A percentile compares a stretch with the other conserved stretches of the same genome.
These are phyloP conservation scores for Meghimatium bilineatum DNA, from an alignment of 2,888 invertebrate genomes.

Conservation along the genomic window DNA sequence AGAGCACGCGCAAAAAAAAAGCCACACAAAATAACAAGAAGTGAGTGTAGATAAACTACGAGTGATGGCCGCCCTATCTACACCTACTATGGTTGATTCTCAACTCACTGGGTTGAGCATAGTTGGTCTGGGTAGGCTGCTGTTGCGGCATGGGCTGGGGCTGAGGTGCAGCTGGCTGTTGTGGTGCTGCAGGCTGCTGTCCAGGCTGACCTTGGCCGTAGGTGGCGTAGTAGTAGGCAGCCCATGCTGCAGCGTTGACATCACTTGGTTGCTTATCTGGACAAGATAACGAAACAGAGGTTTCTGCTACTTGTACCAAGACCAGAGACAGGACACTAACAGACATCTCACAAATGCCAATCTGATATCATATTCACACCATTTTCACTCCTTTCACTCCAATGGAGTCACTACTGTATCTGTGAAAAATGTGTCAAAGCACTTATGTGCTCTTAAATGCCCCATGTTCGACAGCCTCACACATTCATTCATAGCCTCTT, in stretches of 20 bases:
- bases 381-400: too few species aligned
- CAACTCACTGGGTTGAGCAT: conserved; percentile 50
- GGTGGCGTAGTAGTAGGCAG: conserved; percentile 78
- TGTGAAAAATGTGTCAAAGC: too few species aligned
- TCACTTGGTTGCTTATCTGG: conserved; percentile 68
- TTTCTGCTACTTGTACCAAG: neutral
- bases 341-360: too few species aligned
- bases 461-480: too few species aligned
- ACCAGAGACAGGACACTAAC: too few species aligned
- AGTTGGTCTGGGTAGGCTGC: conserved; percentile 68
- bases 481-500: too few species aligned
- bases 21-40: too few species aligned
- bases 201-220: conserved; percentile 64
- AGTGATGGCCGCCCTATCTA: neutral
- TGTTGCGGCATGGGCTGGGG: conserved; percentile 59
- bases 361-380: too few species aligned
- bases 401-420: too few species aligned
- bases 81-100: conserved; percentile 45
- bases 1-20: too few species aligned
- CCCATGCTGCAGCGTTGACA: conserved; percentile 79
- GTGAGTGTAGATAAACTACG: too few species aligned
- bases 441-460: too few species aligned
- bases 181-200: conserved; percentile 59
- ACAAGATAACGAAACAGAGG: neutral
- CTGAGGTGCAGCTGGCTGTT: conserved; percentile 64